These are phyloP conservation scores for Acanthosepion lycidas DNA, from an alignment of 2,888 invertebrate genomes.

Conservation along the genomic window DNA sequence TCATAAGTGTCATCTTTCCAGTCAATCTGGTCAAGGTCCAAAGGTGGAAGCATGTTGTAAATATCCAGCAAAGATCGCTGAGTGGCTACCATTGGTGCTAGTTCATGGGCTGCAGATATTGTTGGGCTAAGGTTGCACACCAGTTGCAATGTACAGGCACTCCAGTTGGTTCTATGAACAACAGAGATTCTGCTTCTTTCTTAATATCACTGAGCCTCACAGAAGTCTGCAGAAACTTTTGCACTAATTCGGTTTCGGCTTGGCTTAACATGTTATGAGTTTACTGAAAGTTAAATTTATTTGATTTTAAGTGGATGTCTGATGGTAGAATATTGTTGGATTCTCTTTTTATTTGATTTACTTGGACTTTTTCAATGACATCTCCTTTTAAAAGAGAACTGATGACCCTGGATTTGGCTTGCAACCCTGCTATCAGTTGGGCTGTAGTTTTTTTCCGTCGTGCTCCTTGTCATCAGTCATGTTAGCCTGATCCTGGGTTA, in stretches of 20 bases:
- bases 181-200: slow-evolving; percentile 75
- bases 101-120: background rate
- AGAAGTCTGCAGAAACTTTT: slow-evolving; percentile 73
- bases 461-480: no score
- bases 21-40: slow-evolving; percentile 79
- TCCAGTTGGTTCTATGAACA: slow-evolving; percentile 77
- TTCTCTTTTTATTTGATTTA: slow-evolving; percentile 71
- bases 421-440: slow-evolving; percentile 85
- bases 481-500: no score
- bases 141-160: background rate
- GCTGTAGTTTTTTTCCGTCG: slow-evolving; percentile 84
- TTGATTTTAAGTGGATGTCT: slow-evolving; percentile 69
- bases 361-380: slow-evolving; percentile 68
- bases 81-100: slow-evolving; percentile 49
- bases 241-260: slow-evolving; percentile 75
- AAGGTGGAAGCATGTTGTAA: slow-evolving; percentile 81
- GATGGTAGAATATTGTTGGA: slow-evolving; percentile 61
- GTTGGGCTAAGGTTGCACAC: background rate
- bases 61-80: slow-evolving; percentile 74
- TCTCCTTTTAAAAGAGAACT: slow-evolving; percentile 63
- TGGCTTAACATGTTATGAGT: slow-evolving; percentile 64
- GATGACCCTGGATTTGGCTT: slow-evolving; percentile 75
- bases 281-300: slow-evolving; percentile 64
- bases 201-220: slow-evolving; percentile 64
- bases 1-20: slow-evolving; percentile 77